A percentile compares a stretch with the other conserved stretches of the same genome.
Evolutionary conservation across 2,113 vertebrate species (phyloP).

Genomic region (Lophotis ruficrista): DNA sequence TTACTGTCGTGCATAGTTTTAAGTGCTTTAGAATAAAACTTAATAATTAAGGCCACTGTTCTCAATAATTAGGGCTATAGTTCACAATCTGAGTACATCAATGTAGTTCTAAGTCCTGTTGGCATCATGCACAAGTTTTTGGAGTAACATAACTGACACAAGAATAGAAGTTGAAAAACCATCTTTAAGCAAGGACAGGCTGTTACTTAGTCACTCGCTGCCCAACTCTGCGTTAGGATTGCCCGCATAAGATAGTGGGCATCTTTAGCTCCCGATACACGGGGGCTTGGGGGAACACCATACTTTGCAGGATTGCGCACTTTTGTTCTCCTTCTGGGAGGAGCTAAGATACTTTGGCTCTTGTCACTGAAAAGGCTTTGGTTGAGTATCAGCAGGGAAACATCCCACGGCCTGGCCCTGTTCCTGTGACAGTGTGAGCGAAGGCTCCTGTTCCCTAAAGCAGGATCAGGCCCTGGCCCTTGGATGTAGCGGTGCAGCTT

Average conservation of each 20-base stretch:
- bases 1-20: background rate
- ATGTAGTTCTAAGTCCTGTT: background rate
- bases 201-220: background rate
- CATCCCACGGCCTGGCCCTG: background rate
- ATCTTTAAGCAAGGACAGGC: background rate
- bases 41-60: background rate
- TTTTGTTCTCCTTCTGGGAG: background rate
- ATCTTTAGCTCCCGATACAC: background rate
- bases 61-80: background rate
- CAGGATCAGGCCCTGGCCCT: background rate
- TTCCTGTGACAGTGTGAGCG: accelerated
- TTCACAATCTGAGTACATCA: background rate
- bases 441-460: background rate
- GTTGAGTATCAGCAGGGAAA: background rate
- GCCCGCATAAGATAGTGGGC: background rate
- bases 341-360: background rate
- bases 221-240: background rate
- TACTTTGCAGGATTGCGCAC: background rate
- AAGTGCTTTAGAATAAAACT: background rate
- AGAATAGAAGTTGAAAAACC: background rate
- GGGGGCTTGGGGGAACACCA: accelerated
- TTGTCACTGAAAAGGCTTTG: background rate
- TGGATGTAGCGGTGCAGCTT: accelerated
- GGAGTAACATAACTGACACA: background rate
- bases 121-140: background rate